Evolutionary conservation across 2,113 vertebrate genomes (phyloP), one percentile per base, ranked within the genome.

Genomic region (Canis aureus): DNA sequence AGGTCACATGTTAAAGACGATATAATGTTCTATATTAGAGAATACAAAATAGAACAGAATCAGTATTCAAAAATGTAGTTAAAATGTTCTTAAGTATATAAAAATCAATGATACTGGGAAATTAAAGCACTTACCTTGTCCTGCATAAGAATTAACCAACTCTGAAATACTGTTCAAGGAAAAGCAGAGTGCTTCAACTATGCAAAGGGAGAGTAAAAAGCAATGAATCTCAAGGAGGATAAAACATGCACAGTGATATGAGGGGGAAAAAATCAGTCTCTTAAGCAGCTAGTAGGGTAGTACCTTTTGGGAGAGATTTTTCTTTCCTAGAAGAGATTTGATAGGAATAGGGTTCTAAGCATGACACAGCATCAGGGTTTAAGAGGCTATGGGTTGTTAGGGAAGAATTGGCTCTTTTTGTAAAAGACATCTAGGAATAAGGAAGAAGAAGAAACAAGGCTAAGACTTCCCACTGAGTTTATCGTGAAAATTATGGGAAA

Each of bases 61-160:
- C 23, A 59, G 49, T 89, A 66, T 57, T 96, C 22, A 57, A 16
- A 23, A 88, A 87, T 23, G 23, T 11, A 82, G 15, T 32, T 88
- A 49, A 92, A 87, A 23, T 66, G 22, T 82, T 76, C 66, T 92
- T 74, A 81, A 51, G 51, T 76, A 82, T 59, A 82, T 96, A 66
- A 64, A 92, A 88, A 66, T 49, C 8, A 86, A 19, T 86, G 43
- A 25, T 86, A n/a, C 32, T 62, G 38, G 20, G 62, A 91, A 85
- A 79, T 85, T 38, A 87, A 92, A 86, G 62, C 43, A 62, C 43
- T 53, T 86, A 9, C 38, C 53, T 76, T 86, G 38, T 86, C 32
- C 66, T 69, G 80, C 35, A 62, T 85, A 25, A 71, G 10, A 29
- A 80, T 62, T 92, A 95, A 62, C 16, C 43, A 79, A 62, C 43